Base-by-base conservation (phyloP, 1,140 invertebrate species). In the Caenorhabditis tropicalis region DNA sequence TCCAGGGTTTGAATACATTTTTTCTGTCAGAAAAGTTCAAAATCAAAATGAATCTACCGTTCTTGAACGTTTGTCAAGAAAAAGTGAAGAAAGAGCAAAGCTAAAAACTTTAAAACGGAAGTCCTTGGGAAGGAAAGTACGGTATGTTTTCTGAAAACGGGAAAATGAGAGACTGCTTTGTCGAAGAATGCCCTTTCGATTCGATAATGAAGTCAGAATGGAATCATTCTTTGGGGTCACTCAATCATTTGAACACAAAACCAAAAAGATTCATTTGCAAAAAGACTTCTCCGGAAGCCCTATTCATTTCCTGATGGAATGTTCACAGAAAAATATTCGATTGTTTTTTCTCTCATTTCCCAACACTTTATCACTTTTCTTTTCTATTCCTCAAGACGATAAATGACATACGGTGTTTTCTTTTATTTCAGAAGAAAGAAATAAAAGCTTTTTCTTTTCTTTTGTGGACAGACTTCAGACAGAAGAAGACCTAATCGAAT, bases 401-500 rank as follows among this genome's bases (percentile, higher is more conserved):
- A 56, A 15, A 56, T 27, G 10, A 56, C 24, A 56, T 1, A 51
- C 19, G 19, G 1, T 16, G 19, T 51, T 16, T 51, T n/a, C n/a
- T n/a, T n/a, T n/a, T 7, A 27, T 27, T 56, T 27, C 24, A 56
- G 53, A 27, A n/a, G n/a, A 5, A 6, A 51, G 49, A 43, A 43
- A 12, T 6, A 43, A 43, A 43, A 51, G 49, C n/a, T n/a, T n/a
- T n/a, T n/a, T n/a, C n/a, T n/a, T n/a, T n/a, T n/a, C n/a, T n/a
- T n/a, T n/a, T n/a, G n/a, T n/a, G n/a, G n/a, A n/a, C n/a, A n/a
- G n/a, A 16, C 21, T 15, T 56, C 53, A 56, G 53, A 56, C 53
- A 65, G 58, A 65, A 65, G 58, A 65, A 33, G 58, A 19, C 58
- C 31, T 65, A 65, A 65, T 65, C 58, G 31, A 65, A 65, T 65